phyloP scores from a whole-genome alignment of 2,113 vertebrate genomes.

The Piprites chloris region DNA sequence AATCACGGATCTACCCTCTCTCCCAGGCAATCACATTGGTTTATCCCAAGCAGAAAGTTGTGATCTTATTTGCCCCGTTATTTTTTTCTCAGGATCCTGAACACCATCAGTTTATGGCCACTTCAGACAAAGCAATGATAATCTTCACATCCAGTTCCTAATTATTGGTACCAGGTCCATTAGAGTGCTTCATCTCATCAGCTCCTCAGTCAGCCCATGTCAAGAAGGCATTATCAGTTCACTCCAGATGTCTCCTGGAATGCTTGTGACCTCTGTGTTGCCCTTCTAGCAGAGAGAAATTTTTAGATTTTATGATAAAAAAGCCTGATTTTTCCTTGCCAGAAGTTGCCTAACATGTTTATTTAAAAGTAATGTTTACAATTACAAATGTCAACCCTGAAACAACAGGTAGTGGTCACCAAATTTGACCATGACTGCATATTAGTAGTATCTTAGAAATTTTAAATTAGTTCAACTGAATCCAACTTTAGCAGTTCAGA shows the following conservation, averaged over 20 bases:
- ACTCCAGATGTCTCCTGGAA: neutral
- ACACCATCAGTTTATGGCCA: neutral
- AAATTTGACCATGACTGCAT: neutral
- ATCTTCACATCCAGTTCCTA: neutral
- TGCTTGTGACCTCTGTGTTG: neutral
- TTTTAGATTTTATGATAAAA: neutral
- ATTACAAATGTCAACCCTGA: neutral
- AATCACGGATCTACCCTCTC: neutral
- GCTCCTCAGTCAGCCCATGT: neutral
- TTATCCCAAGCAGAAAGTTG: neutral
- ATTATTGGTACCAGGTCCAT: neutral
- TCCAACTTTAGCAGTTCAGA: neutral
- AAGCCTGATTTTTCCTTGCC: neutral
- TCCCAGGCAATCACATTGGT: neutral
- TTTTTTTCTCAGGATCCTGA: neutral
- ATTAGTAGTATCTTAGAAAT: neutral
- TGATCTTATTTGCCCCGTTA: neutral
- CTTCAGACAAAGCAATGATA: neutral
- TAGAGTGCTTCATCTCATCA: neutral
- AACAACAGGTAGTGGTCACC: neutral
- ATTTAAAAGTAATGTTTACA: neutral
- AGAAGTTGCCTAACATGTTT: neutral
- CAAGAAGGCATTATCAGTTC: neutral
- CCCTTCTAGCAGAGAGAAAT: neutral
- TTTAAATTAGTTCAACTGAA: neutral